phyloP scores from a whole-genome alignment of 1,140 invertebrate genomes.

The Zaprionus ornatus region DNA sequence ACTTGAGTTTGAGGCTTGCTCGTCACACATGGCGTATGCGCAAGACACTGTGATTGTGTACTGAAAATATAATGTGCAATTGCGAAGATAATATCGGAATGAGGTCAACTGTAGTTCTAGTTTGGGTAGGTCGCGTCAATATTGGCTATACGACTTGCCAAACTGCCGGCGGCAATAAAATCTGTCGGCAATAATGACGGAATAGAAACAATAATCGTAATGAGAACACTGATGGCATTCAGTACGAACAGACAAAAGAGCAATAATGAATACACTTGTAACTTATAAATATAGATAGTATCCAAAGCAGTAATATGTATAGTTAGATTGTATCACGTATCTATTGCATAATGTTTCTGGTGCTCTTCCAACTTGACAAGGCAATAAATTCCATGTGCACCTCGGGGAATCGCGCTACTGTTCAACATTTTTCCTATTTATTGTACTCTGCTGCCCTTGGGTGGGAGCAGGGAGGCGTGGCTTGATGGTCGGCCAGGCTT shows the following conservation, averaged over 20 bases:
- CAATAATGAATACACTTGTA: background rate
- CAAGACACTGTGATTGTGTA: background rate
- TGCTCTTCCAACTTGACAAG: background rate
- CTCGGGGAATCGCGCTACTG: background rate
- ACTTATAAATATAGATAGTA: background rate
- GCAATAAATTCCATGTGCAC: background rate
- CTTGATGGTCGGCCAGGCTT: background rate
- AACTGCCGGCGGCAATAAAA: background rate
- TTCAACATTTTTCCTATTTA: background rate
- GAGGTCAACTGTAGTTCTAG: background rate
- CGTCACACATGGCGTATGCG: slow-evolving; percentile 19
- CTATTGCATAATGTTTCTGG: background rate
- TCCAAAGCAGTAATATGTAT: background rate
- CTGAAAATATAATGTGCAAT: background rate
- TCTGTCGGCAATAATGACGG: background rate
- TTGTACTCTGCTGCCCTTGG: background rate
- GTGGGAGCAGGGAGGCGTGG: background rate
- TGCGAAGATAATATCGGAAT: background rate
- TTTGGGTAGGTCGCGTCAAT: background rate
- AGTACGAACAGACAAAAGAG: background rate
- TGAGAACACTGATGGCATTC: background rate
- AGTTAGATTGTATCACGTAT: background rate
- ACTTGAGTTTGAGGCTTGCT: background rate
- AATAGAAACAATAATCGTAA: background rate
- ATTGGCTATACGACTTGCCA: background rate